Base-by-base conservation (phyloP, 2,888 invertebrate species). In the Andrena minutula region DNA sequence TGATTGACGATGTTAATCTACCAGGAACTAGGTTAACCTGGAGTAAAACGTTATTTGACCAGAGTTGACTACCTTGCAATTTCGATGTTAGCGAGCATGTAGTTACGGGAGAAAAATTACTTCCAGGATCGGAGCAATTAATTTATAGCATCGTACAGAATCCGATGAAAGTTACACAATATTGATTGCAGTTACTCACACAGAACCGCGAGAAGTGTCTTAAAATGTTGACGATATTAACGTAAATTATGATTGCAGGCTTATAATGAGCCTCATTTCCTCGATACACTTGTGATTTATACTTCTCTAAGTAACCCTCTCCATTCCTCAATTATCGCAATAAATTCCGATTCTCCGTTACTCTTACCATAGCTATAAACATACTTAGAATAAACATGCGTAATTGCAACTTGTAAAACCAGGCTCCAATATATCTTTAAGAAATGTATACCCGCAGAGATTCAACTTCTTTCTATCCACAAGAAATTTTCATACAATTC, bases 271-370 rank as follows among this genome's bases (percentile, higher is more conserved):
- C 20, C 66, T 41, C 32, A 20, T 65, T 75, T 51, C 49, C 47
- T 51, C 20, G 12, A n/a, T 10, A 64, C 41, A 12, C n/a, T 60
- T 71, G 49, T 61, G 75, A 53, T 66, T 71, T 79, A 75, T 60
- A 32, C 75, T 70, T 75, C 64, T 79, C 75, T 26, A 51, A 70
- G 32, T 71, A 71, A 60, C 53, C 20, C 35, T 64, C 28, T 23
- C 49, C 12, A 47, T 60, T 70, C 58, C 35, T 74, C 74, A 35
- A 79, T 61, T 63, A 58, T 60, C 69, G 64, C 56, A 60, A 20
- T 70, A 79, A 70, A 79, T 58, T 35, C 53, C 16, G 41, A 41
- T 41, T 5, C 41, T 41, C 41, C 41, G 41, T 41, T 41, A 41
- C 41, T 41, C 41, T 41, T 41, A 1, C 41, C 41, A 41, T 41